Evolutionary conservation across 1,140 invertebrate genomes (phyloP).

Genomic region (Trichonephila clavata): DNA sequence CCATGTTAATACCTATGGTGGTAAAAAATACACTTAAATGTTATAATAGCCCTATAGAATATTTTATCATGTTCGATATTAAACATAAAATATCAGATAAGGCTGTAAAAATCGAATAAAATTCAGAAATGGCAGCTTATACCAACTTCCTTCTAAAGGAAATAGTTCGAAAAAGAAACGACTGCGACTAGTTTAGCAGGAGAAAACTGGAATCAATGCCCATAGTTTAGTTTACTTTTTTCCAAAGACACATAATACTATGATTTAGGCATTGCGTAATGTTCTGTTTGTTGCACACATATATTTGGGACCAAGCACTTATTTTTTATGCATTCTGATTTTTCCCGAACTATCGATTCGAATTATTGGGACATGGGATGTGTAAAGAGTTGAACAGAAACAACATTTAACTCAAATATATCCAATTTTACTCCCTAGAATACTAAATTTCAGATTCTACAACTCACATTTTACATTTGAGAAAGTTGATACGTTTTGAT

Average conservation of each 20-base stretch:
- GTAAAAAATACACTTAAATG: conserved; percentile 15
- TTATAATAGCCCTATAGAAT: conserved; percentile 17
- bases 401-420: too few relatives aligned
- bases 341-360: not conserved
- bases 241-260: not conserved
- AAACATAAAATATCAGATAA: conserved; percentile 44
- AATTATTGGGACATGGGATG: not conserved
- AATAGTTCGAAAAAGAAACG: not conserved
- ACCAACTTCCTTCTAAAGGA: not conserved
- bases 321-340: not conserved
- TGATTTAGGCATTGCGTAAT: not conserved
- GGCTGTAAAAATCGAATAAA: conserved; percentile 46
- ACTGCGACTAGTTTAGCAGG: not conserved
- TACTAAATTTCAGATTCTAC: too few relatives aligned
- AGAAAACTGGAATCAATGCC: conserved; percentile 7
- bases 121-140: not conserved
- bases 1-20: conserved; percentile 3
- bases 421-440: too few relatives aligned
- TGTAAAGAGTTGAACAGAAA: not conserved
- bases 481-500: too few relatives aligned
- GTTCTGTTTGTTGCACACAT: not conserved
- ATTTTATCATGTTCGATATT: conserved; percentile 48
- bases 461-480: too few relatives aligned
- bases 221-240: conserved; percentile 1
- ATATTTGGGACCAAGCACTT: not conserved